Evolutionary conservation across 2,113 vertebrate genomes (phyloP), one percentile per base, ranked within the genome.

Genomic region (Ellobius talpinus): DNA sequence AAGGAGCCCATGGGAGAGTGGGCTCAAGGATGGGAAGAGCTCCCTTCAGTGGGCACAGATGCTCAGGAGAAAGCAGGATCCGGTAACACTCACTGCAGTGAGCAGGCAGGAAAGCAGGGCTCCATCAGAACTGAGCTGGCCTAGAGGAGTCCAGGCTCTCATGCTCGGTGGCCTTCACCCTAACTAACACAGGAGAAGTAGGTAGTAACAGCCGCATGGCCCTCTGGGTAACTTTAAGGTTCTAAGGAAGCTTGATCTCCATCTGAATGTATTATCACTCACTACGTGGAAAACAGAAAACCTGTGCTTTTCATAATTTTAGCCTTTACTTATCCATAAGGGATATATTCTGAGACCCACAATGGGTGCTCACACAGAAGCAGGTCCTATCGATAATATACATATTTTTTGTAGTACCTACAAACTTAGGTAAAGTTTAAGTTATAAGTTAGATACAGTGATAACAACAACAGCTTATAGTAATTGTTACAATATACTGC

Each of bases 221-320:
- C 26, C 24, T 63, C 29, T 65, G 58, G 61, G 82, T 45, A 85
- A 65, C 39, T 33, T 65, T 65, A 29, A 8, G 61, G 39, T 16
- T 45, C 82, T 45, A 19, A 45, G 50, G 42, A 94, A 82, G 3
- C 21, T 88, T 81, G 73, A 77, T n/a, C 24, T 61, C 2, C 36
- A 14, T 79, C 52, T 36, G 31, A 73, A 36, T 24, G 4, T 86
- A 47, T 47, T 74, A 82, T 76, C 79, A 70, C 85, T 42, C 45
- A 50, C 89, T 94, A 78, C 42, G 12, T 85, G 33, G 50, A 86
- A 93, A 93, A n/a, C n/a, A 55, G 26, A 66, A 88, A 74, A 45
- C 36, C 4, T 55, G 47, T 76, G 39, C 26, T 91, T 91, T 87
- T 52, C 26, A 21, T 24, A 50, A 47, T 26, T 17, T 61, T 84